These are phyloP conservation scores for Junonia oenone DNA, from an alignment of 2,888 invertebrate genomes.

Conservation along the genomic window DNA sequence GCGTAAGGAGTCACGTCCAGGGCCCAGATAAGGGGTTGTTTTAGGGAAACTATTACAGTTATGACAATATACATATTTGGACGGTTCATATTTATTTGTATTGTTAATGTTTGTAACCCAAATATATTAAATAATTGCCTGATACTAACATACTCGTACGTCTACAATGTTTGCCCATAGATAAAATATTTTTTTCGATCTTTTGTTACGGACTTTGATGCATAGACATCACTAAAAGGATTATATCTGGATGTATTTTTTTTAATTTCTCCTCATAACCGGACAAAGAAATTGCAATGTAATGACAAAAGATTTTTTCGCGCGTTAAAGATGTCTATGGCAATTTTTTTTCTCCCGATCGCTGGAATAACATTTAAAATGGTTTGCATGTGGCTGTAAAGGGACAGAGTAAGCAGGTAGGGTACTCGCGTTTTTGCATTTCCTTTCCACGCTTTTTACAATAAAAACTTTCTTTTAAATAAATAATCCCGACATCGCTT, in stretches of 20 bases:
- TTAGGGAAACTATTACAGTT: conserved; percentile 18
- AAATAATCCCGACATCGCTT: conserved; percentile 73
- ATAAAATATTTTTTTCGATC: conserved; percentile 23
- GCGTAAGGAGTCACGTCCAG: conserved; percentile 21
- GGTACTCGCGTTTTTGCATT: conserved; percentile 71
- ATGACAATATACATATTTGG: conserved; percentile 7
- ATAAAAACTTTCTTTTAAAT: conserved; percentile 80
- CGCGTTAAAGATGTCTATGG: conserved; percentile 38
- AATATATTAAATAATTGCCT: conserved; percentile 32
- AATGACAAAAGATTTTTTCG: conserved; percentile 58
- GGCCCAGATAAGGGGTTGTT: conserved; percentile 12
- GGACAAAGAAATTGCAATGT: conserved; percentile 49
- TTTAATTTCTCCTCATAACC: conserved; percentile 40
- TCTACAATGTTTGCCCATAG: conserved; percentile 23
- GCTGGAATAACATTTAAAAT: conserved; percentile 41
- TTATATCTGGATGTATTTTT: conserved; percentile 43
- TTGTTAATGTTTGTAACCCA: conserved; percentile 34
- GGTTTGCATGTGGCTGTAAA: conserved; percentile 71
- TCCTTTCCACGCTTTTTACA: conserved; percentile 76
- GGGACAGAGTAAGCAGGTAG: conserved; percentile 70
- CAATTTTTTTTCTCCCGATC: conserved; percentile 54
- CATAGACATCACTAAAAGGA: conserved; percentile 46
- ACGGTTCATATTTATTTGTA: conserved; percentile 29
- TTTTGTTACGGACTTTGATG: conserved; percentile 16
- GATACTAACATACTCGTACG: conserved; percentile 19